phyloP scores from a whole-genome alignment of 2,888 invertebrate genomes.

The Drosophila mulleri region DNA sequence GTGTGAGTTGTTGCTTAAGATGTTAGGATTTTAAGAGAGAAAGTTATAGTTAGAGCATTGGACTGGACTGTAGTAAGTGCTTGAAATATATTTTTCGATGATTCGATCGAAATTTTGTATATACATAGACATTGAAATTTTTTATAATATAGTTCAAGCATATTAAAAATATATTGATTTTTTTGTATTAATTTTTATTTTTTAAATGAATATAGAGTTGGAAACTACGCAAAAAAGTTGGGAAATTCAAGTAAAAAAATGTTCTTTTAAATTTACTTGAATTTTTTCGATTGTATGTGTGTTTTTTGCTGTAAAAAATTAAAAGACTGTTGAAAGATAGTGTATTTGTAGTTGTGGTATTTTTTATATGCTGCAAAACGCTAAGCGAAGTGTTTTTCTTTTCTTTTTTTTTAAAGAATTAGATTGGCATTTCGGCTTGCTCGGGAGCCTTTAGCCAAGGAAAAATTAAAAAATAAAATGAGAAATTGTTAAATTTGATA shows the following conservation, averaged over 20 bases:
- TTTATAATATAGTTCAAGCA: slow-evolving; percentile 56
- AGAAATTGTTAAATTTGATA: slow-evolving; percentile 14
- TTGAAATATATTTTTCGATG: slow-evolving; percentile 52
- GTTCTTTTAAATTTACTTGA: slow-evolving; percentile 12
- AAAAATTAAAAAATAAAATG: slow-evolving; percentile 21
- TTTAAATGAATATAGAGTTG: slow-evolving; percentile 27
- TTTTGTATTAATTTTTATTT: not conserved
- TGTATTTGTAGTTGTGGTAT: slow-evolving; percentile 40
- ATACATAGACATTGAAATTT: slow-evolving; percentile 23
- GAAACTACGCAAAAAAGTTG: slow-evolving; percentile 31
- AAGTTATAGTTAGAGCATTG: slow-evolving; percentile 75
- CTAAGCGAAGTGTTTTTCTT: slow-evolving; percentile 56
- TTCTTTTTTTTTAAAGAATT: slow-evolving; percentile 23
- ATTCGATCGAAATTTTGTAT: slow-evolving; percentile 3
- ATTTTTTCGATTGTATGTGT: not conserved
- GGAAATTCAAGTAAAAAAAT: slow-evolving; percentile 31
- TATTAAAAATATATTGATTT: slow-evolving; percentile 32
- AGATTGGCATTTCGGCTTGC: slow-evolving; percentile 30
- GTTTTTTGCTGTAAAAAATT: slow-evolving; percentile 32
- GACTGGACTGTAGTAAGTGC: slow-evolving; percentile 48
- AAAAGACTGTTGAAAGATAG: slow-evolving; percentile 29
- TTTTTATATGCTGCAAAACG: slow-evolving; percentile 62
- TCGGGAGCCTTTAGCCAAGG: slow-evolving; percentile 33
- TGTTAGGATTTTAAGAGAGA: slow-evolving; percentile 62
- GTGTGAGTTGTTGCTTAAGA: slow-evolving; percentile 71